These are phyloP conservation scores for Carlito syrichta DNA, from an alignment of 2,113 vertebrate genomes.

Conservation along the genomic window DNA sequence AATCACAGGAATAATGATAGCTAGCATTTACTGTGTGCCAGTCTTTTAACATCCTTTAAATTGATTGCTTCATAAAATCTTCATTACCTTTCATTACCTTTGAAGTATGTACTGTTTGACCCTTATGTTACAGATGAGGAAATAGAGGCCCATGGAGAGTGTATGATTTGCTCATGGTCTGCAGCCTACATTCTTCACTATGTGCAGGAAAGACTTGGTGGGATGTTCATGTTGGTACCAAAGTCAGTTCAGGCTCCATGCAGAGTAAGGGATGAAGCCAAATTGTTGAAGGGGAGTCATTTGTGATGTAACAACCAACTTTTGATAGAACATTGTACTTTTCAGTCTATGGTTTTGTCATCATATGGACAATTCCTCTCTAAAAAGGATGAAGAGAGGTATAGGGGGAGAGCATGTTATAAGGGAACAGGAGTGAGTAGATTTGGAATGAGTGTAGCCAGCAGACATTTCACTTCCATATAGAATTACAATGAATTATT, in stretches of 20 bases:
- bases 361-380: background rate
- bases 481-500: background rate
- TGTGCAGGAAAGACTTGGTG: background rate
- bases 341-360: background rate
- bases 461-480: background rate
- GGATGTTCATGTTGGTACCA: background rate
- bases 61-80: background rate
- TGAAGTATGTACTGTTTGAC: background rate
- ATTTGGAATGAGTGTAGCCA: background rate
- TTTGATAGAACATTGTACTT: background rate
- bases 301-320: background rate
- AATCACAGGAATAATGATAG: background rate
- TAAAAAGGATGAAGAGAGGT: background rate
- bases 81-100: background rate
- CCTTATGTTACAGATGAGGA: background rate
- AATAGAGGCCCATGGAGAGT: background rate
- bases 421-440: background rate
- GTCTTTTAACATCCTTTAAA: background rate
- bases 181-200: background rate
- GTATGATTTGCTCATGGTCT: background rate
- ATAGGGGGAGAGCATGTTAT: fast-evolving
- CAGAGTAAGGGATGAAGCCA: background rate
- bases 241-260: background rate
- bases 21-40: background rate
- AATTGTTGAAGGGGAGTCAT: background rate